Evolutionary conservation across 2,113 vertebrate species (phyloP), one percentile per base, ranked within the genome.

Genomic region (Hippocampus zosterae): DNA sequence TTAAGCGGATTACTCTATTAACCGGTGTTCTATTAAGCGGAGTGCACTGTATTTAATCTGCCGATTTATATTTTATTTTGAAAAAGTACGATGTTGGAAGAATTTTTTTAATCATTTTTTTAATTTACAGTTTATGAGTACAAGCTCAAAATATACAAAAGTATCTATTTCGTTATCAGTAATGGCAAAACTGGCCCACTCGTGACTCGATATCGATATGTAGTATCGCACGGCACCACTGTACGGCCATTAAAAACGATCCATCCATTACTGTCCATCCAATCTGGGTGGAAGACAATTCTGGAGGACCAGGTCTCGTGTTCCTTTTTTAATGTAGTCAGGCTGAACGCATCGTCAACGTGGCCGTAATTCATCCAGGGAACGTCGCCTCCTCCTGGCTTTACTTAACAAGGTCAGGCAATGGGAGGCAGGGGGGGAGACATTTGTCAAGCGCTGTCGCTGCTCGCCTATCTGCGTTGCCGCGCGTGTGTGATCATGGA

Each of bases 341-440:
- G 63, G 76, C 15, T 73, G 46, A 75, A 68, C 57, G 72, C 69
- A 81, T 46, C 74, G 70, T 76, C 25, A 1, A 70, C 72, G 76
- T 23, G 75, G 33, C 74, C 67, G 61, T 19, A 2, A 75, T 12
- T 42, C 60, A 62, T 69, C 69, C 69, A 53, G 1, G 53, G 73
- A 79, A 71, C 76, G 55, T 67, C 52, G 23, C 48, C 72, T 80
- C 64, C 69, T 78, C 25, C 52, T 77, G 69, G 81, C 81, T 87
- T 87, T 83, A 76, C 83, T 89, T 87, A 83, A 90, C 84, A 87
- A 82, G 85, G 81, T 76, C 81, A 78, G 79, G 78, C 84, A 69
- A 72, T 77, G 70, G 75, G 80, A 56, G 65, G 77, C 44, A 25
- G 57, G 71, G 73, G 75, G 66, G 77, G 66, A 65, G 74, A 73